Evolutionary conservation across 2,797 vertebrate species (phyloP), one percentile per base, ranked within the genome.

Genomic region (Hydrocynus forskahlii): DNA sequence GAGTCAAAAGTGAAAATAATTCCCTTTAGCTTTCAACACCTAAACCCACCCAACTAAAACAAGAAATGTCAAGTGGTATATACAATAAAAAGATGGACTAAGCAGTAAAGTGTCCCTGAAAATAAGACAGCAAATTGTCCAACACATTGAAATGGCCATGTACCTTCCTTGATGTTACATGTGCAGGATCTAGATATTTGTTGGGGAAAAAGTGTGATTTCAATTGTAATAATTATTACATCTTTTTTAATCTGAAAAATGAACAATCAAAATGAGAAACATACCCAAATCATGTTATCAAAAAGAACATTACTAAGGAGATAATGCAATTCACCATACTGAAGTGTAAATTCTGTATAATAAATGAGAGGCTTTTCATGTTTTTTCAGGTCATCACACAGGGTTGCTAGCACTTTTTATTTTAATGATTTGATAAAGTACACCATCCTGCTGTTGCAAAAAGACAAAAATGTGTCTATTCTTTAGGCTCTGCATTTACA

Each of bases 131-230:
- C 89, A 82, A 71, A 88, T 87, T 79, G 76, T 86, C 78, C 86
- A 89, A 86, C 85, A 89, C 83, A 85, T 89, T 89, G 82, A 91
- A 90, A 91, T 85, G 72, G 88, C 82, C 76, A 79, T 85, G 88
- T 94, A 94, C 94, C 94, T 95, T 91, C 72, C 85, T 86, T 88
- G 90, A 87, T 83, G 88, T 85, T 88, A 88, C 88, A 88, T 82
- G 86, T 91, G 89, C 85, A 90, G 90, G 87, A 89, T 91, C 92
- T 91, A 90, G 93, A 91, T 87, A 87, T 92, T 92, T 89, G 81
- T 90, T 50, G 79, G 60, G 21, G 85, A 86, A 86, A 86, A 78
- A 89, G 87, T 78, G 91, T 67, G 77, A 87, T 85, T 77, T 69
- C 35, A 79, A 10, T 81, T 76, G 62, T 72, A 63, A 75, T 69